Base-by-base conservation (phyloP, 1,140 invertebrate genomes). In the Aricia agestis region DNA sequence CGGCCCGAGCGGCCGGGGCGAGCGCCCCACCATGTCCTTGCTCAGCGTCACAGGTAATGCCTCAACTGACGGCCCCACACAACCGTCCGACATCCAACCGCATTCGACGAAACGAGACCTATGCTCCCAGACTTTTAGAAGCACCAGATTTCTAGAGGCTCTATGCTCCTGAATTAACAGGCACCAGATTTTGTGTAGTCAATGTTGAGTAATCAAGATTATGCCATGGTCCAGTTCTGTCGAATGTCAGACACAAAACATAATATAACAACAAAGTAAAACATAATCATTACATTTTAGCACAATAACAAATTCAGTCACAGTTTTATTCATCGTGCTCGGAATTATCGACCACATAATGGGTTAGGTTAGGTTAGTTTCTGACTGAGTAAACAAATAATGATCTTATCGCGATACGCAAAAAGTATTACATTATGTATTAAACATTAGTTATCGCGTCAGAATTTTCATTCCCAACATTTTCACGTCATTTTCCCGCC, bases 1-100 rank as follows among this genome's bases (percentile, higher is more conserved):
- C 88, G 85, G 84, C 82, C 85, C 82, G 82, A 80, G 82, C 78
- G 83, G 78, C 82, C 80, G 75, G 82, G 78, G 78, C 86, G 77
- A 74, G 73, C 78, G 84, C 79, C 81, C 82, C 91, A 89, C 77
- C 90, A 92, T 92, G 91, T 92, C 91, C 82, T 89, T 92, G 83
- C 91, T 92, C 82, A 92, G 91, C 89, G 91, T 92, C 82, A 92
- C 91, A 92, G 91, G 91, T 91, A 81, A 81, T 74, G 78, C 72
- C 65, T 72, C 70, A 36, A 36, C 36, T 7, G 36, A 65, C 72
- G 78, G 77, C 80, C 79, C 74, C 78, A 79, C 81, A 77, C 78
- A 18, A 45, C 31, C 73, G 77, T 75, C 68, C 45, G 63, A n/a
- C 72, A 63, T 36, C 68, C 74, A 71, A 65, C 69, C 69, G 74